Conservation (phyloP, 2,888 invertebrate genomes). For the Cylindroiulus punctatus region DNA sequence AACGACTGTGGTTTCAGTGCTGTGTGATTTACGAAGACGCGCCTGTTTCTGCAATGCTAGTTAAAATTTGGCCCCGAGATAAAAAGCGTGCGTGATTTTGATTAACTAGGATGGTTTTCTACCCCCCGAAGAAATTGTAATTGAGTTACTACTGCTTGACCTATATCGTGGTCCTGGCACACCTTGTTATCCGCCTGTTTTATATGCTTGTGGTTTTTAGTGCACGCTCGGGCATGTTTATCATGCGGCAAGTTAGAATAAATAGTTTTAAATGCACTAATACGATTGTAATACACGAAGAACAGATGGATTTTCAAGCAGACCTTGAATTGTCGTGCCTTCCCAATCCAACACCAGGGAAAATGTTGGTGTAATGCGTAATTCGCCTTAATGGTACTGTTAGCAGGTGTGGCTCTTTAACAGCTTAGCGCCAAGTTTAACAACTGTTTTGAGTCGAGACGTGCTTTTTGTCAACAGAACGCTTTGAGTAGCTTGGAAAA, state of each 20-base stretch:
- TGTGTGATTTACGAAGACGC: background rate
- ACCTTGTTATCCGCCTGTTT: constrained; percentile 26
- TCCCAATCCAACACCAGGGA: background rate
- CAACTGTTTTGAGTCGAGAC: too few relatives aligned
- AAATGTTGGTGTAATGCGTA: background rate
- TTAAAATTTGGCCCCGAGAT: background rate
- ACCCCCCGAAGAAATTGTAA: constrained; percentile 31
- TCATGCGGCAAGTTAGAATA: background rate
- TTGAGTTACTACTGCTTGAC: constrained; percentile 34
- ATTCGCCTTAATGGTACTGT: background rate
- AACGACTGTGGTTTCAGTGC: background rate
- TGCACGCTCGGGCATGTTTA: background rate
- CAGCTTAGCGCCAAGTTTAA: too few relatives aligned
- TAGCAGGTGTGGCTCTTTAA: background rate
- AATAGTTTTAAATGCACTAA: constrained; percentile 16
- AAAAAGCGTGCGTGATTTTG: background rate
- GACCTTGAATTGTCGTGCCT: constrained; percentile 16
- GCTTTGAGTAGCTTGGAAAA: too few relatives aligned
- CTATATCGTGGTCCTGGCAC: constrained; percentile 29
- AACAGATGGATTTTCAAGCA: background rate
- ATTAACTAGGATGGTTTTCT: background rate
- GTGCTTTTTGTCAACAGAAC: too few relatives aligned
- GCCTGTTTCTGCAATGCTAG: background rate
- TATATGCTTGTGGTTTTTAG: background rate
- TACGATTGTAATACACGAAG: constrained; percentile 15